Base-by-base conservation (phyloP, 2,113 vertebrate genomes). In the Proteles cristata region DNA sequence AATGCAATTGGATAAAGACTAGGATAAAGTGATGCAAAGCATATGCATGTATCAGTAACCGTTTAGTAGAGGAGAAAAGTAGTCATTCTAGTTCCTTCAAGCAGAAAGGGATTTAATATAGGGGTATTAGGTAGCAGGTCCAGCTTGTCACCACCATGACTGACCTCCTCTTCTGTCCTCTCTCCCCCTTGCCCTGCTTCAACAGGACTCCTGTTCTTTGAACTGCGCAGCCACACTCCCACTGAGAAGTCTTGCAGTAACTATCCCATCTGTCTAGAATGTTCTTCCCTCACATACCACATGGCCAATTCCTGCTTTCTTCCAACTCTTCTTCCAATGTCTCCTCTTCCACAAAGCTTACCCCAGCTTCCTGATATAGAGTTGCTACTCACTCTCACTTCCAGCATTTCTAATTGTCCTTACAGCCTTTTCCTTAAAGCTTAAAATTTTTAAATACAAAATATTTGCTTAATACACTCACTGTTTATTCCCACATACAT, bases 91-190 rank as follows among this genome's bases (percentile, higher is more conserved):
- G 83, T 81, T 94, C 14, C 63, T 94, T 96, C 69, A n/a, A 88
- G 79, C 76, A 85, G 95, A 90, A 98, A 85, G 90, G 81, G 65
- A 87, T 88, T 93, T 92, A 95, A 92, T 3, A 65, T 7, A 92
- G 77, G 94, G 94, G 88, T 68, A 35, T 50, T 79, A 73, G 5
- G 73, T 65, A 35, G 35, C 31, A 58, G 17, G 35, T 76, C 17
- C 28, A 7, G 45, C 61, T 33, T 58, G 61, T 10, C 3, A 0
- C 35, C 66, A 16, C 73, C 73, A 39, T 48, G 9, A 45, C 31
- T 16, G 25, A 79, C 43, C 15, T 33, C 53, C 16, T 82, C n/a
- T 31, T 5, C 43, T 0, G 11, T 5, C 31, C 31, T 33, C 12
- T 48, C 58, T 65, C 12, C 17, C 8, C 15, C 15, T 43, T 26